phyloP scores from a whole-genome alignment of 1,140 invertebrate species.

The Drosophila aff. region DNA sequence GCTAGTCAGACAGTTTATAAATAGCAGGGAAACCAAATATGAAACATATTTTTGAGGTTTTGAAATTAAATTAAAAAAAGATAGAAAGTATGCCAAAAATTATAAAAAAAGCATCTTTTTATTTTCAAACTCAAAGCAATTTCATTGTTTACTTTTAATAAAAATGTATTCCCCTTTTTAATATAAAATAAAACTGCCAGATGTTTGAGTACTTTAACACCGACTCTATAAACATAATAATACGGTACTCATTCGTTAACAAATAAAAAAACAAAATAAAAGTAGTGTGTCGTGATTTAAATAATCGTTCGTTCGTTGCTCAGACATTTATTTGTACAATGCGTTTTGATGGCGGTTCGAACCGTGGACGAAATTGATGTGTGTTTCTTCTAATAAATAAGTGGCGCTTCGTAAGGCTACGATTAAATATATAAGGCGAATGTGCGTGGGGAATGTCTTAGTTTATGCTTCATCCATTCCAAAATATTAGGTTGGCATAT shows the following conservation, averaged over 20 bases:
- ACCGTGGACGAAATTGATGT: slow-evolving; percentile 51
- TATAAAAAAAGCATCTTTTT: too few relatives aligned
- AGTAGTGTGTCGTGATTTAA: slow-evolving; percentile 16
- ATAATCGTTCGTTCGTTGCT: slow-evolving; percentile 47
- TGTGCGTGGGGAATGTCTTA: slow-evolving; percentile 23
- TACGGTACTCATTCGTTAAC: neutral
- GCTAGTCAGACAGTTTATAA: too few relatives aligned
- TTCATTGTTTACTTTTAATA: too few relatives aligned
- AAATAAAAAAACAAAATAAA: neutral
- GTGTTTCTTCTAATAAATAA: slow-evolving; percentile 65
- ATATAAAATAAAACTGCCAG: too few relatives aligned
- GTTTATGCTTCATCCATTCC: slow-evolving; percentile 10
- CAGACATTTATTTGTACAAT: slow-evolving; percentile 78
- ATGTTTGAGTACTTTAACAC: too few relatives aligned
- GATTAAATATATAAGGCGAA: slow-evolving; percentile 48
- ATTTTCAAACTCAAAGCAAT: too few relatives aligned
- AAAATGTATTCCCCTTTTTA: too few relatives aligned
- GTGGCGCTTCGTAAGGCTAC: slow-evolving; percentile 49
- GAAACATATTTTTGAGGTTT: too few relatives aligned
- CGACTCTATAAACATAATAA: neutral
- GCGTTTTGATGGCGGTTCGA: slow-evolving; percentile 44
- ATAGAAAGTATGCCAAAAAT: too few relatives aligned
- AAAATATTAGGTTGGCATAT: neutral
- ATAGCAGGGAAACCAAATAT: too few relatives aligned
- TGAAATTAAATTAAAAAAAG: too few relatives aligned